Evolutionary conservation across 92 coral and sea anemone genomes (phyloP).

Genomic region (Pocillopora grandis): DNA sequence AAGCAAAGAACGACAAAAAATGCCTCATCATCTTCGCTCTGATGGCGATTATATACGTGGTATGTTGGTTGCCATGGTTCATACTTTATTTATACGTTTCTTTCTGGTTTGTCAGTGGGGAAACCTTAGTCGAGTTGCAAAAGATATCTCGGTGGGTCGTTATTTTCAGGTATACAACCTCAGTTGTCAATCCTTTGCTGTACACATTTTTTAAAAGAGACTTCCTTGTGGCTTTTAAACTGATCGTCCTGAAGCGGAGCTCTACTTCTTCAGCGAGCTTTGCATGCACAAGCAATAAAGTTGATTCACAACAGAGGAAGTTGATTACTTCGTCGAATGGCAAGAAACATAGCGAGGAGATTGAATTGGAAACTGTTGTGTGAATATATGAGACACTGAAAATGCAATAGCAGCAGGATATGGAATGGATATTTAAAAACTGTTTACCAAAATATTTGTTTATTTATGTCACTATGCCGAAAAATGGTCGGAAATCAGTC

Average conservation of each 20-base stretch:
- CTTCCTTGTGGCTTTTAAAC: constrained; percentile 37
- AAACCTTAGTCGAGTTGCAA: neutral
- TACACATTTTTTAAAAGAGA: constrained; percentile 65
- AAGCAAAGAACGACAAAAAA: constrained; percentile 35
- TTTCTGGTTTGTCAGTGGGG: constrained; percentile 17
- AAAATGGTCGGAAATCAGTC: too few species aligned
- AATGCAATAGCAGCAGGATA: neutral
- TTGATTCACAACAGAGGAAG: neutral
- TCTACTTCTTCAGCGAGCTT: neutral
- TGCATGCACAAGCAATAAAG: neutral
- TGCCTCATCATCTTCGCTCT: constrained; percentile 55
- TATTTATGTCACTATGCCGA: too few species aligned
- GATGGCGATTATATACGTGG: constrained; percentile 54
- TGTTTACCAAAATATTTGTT: too few species aligned
- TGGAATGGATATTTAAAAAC: too few species aligned
- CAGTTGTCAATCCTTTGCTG: constrained; percentile 49
- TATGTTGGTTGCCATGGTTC: constrained; percentile 78
- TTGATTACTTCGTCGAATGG: neutral
- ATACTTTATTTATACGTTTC: constrained; percentile 37
- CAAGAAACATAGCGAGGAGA: neutral
- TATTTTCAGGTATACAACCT: constrained; percentile 54
- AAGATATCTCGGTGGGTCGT: constrained; percentile 18
- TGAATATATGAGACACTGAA: neutral
- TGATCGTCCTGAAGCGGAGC: constrained; percentile 7
- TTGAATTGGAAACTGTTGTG: neutral